phyloP scores from a whole-genome alignment of 37 sponge, comb jelly and placozoan genomes.

The Tethya wilhelma region DNA sequence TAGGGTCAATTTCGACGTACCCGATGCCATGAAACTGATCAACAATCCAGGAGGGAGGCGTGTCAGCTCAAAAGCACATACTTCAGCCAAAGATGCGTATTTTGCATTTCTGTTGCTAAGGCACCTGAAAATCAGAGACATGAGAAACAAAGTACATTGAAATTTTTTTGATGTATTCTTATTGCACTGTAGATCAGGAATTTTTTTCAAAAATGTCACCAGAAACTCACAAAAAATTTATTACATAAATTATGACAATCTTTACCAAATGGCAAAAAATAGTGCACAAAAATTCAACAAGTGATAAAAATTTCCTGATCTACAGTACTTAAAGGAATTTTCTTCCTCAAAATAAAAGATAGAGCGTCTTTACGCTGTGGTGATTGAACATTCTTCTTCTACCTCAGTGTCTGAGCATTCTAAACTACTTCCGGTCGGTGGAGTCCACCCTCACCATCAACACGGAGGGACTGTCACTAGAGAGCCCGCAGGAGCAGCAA shows the following conservation, averaged over 20 bases:
- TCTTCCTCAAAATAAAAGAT: too few species aligned
- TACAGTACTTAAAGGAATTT: too few species aligned
- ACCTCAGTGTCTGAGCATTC: slow-evolving; percentile 58
- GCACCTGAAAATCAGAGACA: slow-evolving; percentile 77
- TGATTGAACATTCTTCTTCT: background rate
- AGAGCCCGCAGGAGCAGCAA: slow-evolving; percentile 20
- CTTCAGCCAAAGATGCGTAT: slow-evolving; percentile 60
- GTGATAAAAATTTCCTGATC: background rate
- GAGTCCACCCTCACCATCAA: slow-evolving; percentile 79
- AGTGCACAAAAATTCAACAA: too few species aligned
- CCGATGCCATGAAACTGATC: slow-evolving; percentile 67
- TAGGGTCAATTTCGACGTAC: slow-evolving; percentile 48
- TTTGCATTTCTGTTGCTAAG: slow-evolving; percentile 73
- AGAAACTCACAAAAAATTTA: background rate
- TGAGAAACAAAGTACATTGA: slow-evolving; percentile 53
- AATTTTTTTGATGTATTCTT: background rate
- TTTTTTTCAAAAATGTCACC: background rate
- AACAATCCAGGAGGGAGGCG: slow-evolving; percentile 32
- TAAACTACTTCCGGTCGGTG: slow-evolving; percentile 88
- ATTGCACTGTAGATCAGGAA: background rate
- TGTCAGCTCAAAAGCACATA: slow-evolving; percentile 58
- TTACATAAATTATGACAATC: too few species aligned
- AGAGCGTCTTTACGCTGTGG: too few species aligned
- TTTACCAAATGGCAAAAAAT: too few species aligned
- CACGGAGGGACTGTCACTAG: slow-evolving; percentile 44